Evolutionary conservation across 2,797 vertebrate species (phyloP).

Genomic region (Lithobates sylvaticus): DNA sequence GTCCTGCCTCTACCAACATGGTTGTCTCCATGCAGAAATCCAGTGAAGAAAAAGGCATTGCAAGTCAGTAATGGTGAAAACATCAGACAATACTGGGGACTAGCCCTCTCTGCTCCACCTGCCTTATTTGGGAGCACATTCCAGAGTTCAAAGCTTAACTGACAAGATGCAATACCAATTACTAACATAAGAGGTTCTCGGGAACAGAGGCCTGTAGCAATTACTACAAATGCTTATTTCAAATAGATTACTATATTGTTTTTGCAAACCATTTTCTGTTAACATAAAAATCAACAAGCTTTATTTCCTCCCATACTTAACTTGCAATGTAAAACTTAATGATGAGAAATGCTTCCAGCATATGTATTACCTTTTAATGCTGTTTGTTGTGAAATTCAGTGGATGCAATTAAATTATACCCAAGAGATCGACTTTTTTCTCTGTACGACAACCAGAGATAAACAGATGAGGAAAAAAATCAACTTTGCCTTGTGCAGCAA

Average conservation of each 20-base stretch:
- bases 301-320: conserved; percentile 30
- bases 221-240: neutral
- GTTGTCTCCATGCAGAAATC: too few species aligned
- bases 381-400: conserved; percentile 34
- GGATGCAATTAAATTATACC: conserved; percentile 39
- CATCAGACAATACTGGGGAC: too few species aligned
- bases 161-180: too few species aligned
- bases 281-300: conserved; percentile 31
- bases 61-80: too few species aligned
- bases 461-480: conserved; percentile 17
- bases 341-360: conserved; percentile 22
- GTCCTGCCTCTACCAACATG: too few species aligned
- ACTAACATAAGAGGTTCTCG: too few species aligned
- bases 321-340: conserved; percentile 32
- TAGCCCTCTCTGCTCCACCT: too few species aligned
- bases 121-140: too few species aligned
- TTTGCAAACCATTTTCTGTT: conserved; percentile 28
- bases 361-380: conserved; percentile 50
- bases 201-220: neutral
- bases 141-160: too few species aligned
- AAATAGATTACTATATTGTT: conserved; percentile 1
- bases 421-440: conserved; percentile 32
- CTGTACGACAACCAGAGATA: conserved; percentile 21
- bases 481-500: neutral
- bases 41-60: too few species aligned